Base-by-base conservation (phyloP, 1,140 invertebrate species). In the Aphis craccivora region DNA sequence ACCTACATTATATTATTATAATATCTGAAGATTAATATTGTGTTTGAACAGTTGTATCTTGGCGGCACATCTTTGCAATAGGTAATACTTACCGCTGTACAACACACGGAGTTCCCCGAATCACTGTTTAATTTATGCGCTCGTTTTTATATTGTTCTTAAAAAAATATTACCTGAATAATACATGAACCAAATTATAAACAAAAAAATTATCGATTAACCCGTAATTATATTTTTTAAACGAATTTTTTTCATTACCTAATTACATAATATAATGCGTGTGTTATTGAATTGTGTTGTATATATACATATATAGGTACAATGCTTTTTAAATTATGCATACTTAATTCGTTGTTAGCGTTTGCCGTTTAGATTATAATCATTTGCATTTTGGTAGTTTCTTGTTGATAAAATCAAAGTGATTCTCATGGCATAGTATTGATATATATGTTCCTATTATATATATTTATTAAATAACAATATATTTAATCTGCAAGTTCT, bases 141-240 rank as follows among this genome's bases (percentile, higher is more conserved):
- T 89, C 35, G n/a, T 37, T 89, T 55, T 37, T 20, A 2, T n/a
- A 45, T 87, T 87, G 83, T 40, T 40, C 83, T 84, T 43, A 84
- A 84, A 43, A 43, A 84, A 37, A 86, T 86, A 86, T 86, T 86
- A 84, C 83, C 43, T 87, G 84, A 87, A 87, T 86, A 86, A 86
- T 45, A 86, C 83, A 48, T 84, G 81, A 40, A 87, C 86, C n/a
- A n/a, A 20, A 88, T 51, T 51, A 20, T 25, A 35, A 35, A 51
- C 7, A 2, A 89, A 53, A 45, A 89, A 89, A 53, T 37, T 89
- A n/a, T 35, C 35, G 87, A 89, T 53, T 25, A 89, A 48, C 35
- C 22, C 7, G 35, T 53, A 89, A 89, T 89, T 89, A 51, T 53
- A n/a, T n/a, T n/a, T 53, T 53, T 53, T 53, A 37, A 89, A 89